Conservation (phyloP, 2,888 invertebrate species). For the Nudaria mundana region DNA sequence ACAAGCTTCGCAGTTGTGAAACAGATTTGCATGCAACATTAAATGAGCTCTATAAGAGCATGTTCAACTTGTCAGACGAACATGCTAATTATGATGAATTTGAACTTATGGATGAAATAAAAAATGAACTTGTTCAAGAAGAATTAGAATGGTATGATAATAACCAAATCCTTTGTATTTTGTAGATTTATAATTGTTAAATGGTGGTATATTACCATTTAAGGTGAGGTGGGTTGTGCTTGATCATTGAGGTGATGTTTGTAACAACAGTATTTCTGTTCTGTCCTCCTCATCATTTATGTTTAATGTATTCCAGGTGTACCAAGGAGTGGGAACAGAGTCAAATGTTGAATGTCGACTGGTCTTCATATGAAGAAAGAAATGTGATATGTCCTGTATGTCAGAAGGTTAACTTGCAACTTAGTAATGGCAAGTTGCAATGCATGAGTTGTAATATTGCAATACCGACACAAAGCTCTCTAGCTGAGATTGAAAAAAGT, state of each 20-base stretch:
- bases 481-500: constrained; percentile 49
- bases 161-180: neutral
- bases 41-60: constrained; percentile 58
- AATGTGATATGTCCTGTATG: constrained; percentile 79
- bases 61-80: constrained; percentile 47
- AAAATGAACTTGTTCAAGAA: constrained; percentile 66
- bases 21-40: constrained; percentile 52
- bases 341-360: constrained; percentile 58
- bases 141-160: constrained; percentile 61
- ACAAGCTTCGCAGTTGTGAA: constrained; percentile 56
- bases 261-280: too few relatives aligned
- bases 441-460: constrained; percentile 60
- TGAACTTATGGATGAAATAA: constrained; percentile 56
- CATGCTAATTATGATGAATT: constrained; percentile 54
- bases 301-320: constrained; percentile 45
- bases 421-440: constrained; percentile 32
- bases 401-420: constrained; percentile 57
- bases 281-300: too few relatives aligned
- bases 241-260: too few relatives aligned
- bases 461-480: constrained; percentile 46
- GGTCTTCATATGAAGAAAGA: constrained; percentile 59
- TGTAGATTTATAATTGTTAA: too few relatives aligned
- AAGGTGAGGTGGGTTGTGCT: too few relatives aligned
- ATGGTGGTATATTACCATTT: too few relatives aligned
- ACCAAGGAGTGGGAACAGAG: constrained; percentile 67